These are phyloP conservation scores for Lagenorhynchus albirostris DNA, from an alignment of 2,113 vertebrate species.

Conservation along the genomic window DNA sequence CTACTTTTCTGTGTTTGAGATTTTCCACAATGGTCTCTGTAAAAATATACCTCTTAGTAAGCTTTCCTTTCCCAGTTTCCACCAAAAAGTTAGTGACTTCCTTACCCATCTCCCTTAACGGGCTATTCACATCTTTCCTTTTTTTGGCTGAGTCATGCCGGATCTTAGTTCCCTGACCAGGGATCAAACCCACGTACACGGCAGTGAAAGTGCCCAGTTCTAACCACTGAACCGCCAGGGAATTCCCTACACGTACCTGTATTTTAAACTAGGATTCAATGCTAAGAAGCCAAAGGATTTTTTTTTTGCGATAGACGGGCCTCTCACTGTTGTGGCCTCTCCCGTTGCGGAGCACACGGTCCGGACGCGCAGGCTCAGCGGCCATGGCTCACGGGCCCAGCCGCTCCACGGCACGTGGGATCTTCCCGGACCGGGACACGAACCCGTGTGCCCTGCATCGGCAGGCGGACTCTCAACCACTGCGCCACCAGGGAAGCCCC, in stretches of 20 bases:
- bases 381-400: too few relatives aligned
- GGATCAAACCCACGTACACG: not conserved
- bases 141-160: not conserved
- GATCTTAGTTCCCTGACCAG: not conserved
- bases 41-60: not conserved
- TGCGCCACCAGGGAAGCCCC: too few relatives aligned
- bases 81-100: not conserved
- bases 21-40: not conserved
- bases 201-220: too few relatives aligned
- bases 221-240: not conserved
- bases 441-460: too few relatives aligned
- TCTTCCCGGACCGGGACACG: too few relatives aligned
- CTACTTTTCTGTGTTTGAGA: not conserved
- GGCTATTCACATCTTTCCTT: not conserved
- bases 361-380: too few relatives aligned
- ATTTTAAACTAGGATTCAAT: not conserved
- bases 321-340: too few relatives aligned
- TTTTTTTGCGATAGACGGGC: rapidly evolving
- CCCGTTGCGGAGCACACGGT: too few relatives aligned
- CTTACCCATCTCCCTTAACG: not conserved
- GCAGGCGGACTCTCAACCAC: too few relatives aligned
- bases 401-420: too few relatives aligned
- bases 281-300: not conserved
- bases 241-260: not conserved
- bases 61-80: not conserved